Conservation (phyloP, 2,888 invertebrate genomes). For the Orgyia antiqua region DNA sequence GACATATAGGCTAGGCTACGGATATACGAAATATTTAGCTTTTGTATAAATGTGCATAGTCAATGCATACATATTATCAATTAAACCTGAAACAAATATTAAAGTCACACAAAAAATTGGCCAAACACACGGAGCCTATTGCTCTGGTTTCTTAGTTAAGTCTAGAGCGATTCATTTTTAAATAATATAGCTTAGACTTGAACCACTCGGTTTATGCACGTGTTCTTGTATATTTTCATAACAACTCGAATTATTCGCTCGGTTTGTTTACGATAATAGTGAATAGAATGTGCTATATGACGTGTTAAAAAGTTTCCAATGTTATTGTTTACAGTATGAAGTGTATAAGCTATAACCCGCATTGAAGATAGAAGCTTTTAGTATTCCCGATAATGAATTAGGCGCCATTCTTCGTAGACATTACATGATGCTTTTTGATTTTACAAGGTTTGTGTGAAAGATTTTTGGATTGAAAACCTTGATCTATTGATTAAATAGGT, state of each 20-base stretch:
- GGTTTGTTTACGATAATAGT: constrained; percentile 43
- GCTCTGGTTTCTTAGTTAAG: too few species aligned
- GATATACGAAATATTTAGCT: too few species aligned
- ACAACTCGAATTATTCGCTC: constrained; percentile 69
- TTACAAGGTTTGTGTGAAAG: too few species aligned
- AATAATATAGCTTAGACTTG: constrained; percentile 36
- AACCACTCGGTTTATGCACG: constrained; percentile 38
- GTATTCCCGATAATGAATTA: constrained; percentile 34
- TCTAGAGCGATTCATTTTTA: too few species aligned
- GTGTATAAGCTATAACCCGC: constrained; percentile 47
- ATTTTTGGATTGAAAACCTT: too few species aligned
- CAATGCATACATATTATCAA: too few species aligned
- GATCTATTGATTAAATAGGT: too few species aligned
- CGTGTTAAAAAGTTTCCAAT: constrained; percentile 70
- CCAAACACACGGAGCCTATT: too few species aligned
- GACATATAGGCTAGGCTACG: too few species aligned
- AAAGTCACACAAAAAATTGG: too few species aligned
- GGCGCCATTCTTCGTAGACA: constrained; percentile 21
- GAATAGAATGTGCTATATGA: constrained; percentile 46
- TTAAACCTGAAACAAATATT: too few species aligned
- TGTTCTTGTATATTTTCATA: constrained; percentile 69
- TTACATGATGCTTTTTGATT: constrained; percentile 12
- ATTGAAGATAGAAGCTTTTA: constrained; percentile 66
- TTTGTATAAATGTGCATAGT: too few species aligned
- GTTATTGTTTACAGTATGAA: constrained; percentile 70